Conservation (phyloP, 35 echinoderm and acorn worm genomes). For the Strongylocentrotus purpuratus region DNA sequence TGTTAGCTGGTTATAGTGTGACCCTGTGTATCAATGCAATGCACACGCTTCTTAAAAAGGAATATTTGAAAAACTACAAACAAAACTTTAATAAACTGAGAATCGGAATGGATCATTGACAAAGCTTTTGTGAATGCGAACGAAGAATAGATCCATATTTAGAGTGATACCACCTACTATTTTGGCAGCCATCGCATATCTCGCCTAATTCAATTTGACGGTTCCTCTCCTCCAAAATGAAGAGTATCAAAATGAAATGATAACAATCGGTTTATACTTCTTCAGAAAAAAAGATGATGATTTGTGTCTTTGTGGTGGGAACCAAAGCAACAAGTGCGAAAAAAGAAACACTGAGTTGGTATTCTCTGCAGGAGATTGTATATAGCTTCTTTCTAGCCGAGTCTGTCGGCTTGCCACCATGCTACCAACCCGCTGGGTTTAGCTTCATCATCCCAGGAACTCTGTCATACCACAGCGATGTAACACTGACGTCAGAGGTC, state of each 20-base stretch:
- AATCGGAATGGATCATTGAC: not conserved
- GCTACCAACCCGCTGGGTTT: not conserved
- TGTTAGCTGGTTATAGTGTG: not conserved
- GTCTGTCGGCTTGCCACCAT: not conserved
- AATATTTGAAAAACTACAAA: not conserved
- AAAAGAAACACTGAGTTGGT: not conserved
- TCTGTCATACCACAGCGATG: not conserved
- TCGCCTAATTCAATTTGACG: conserved; percentile 20
- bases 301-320: not conserved
- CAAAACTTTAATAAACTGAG: not conserved
- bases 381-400: not conserved
- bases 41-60: not conserved
- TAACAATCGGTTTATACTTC: not conserved
- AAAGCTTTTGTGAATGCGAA: not conserved
- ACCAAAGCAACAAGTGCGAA: not conserved
- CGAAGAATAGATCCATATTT: not conserved
- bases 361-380: not conserved
- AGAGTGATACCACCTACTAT: not conserved
- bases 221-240: not conserved
- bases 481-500: not conserved
- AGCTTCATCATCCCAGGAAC: not conserved
- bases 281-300: not conserved
- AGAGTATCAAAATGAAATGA: conserved; percentile 1
- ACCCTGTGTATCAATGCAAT: not conserved
- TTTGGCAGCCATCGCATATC: conserved; percentile 5